These are phyloP conservation scores for Phengaris arion DNA, from an alignment of 2,888 invertebrate genomes.

Conservation along the genomic window DNA sequence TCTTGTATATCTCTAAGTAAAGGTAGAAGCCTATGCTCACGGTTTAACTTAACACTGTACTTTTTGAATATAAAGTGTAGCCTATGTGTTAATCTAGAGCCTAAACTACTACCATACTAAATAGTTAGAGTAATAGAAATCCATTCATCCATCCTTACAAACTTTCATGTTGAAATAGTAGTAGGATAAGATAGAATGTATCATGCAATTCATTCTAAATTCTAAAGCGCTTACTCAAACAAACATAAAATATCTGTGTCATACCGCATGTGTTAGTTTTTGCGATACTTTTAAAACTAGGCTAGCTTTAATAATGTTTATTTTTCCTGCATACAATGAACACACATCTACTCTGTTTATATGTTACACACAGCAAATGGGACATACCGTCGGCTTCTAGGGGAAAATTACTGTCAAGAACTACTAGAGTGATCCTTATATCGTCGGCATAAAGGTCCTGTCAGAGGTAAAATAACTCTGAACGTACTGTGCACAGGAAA, in stretches of 20 bases:
- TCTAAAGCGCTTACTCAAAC: not conserved
- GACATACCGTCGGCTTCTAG: not conserved
- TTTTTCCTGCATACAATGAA: slow-evolving; percentile 13
- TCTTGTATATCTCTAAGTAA: too few relatives aligned
- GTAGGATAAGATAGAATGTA: not conserved
- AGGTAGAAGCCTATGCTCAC: too few relatives aligned
- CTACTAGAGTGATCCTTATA: not conserved
- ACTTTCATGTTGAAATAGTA: too few relatives aligned
- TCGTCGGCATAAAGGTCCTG: too few relatives aligned
- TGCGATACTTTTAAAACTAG: slow-evolving; percentile 6
- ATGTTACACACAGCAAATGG: slow-evolving; percentile 4
- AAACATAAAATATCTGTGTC: slow-evolving; percentile 17
- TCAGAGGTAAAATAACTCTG: too few relatives aligned
- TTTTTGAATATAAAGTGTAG: too few relatives aligned
- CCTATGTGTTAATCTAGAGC: too few relatives aligned
- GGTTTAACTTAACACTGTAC: too few relatives aligned
- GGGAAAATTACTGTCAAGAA: slow-evolving; percentile 7
- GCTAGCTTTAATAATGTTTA: slow-evolving; percentile 20
- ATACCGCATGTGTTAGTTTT: not conserved
- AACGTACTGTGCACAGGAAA: not conserved
- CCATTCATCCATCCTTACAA: too few relatives aligned
- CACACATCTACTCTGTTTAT: not conserved
- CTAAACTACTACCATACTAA: too few relatives aligned
- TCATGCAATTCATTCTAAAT: not conserved
- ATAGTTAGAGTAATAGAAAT: too few relatives aligned